Base-by-base conservation (phyloP, 2,888 invertebrate species). In the Craniophora ligustri region DNA sequence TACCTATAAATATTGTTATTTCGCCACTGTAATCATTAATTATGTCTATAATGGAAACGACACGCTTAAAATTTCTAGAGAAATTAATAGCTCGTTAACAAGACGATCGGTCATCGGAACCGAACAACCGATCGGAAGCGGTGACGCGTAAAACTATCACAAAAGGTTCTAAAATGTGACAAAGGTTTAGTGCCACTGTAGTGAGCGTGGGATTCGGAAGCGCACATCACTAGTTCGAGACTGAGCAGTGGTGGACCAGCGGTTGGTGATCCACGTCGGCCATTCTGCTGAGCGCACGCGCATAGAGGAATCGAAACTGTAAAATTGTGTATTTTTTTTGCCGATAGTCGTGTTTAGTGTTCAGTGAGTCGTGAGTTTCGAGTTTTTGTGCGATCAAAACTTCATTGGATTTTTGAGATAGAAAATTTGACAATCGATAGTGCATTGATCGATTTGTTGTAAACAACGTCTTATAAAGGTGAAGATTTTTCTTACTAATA, bases 251-350 rank as follows among this genome's bases (percentile, higher is more conserved):
- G 81, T 81, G 81, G 82, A 61, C 81, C 76, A 77, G 76, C 77
- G 78, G 81, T 78, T 84, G 81, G 77, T 83, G 81, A 86, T 85
- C 84, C 82, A 82, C 80, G 79, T 75, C 75, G 80, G 83, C 81
- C 84, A 88, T 85, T 87, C 81, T 56, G 80, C 68, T 55, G 72
- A 65, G 82, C 81, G 84, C 78, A 60, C 82, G 83, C 84, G 80
- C 71, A 59, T 34, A 46, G 60, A 60, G 55, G 71, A 65, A 73
- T 70, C 69, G 67, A 69, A 63, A 62, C 62, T 64, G 60, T 46
- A 68, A 69, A 57, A 64, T 56, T 58, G 42, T n/a, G n/a, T n/a
- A n/a, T 56, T 47, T 55, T 64, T 69, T 51, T 65, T 56, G 36
- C 58, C 44, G 23, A 23, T 15, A 28, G 16, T 71, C 53, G 69